A percentile compares a stretch with the other conserved stretches of the same genome.
phyloP scores from a whole-genome alignment of 2,797 vertebrate species.

The Liparis tanakae region DNA sequence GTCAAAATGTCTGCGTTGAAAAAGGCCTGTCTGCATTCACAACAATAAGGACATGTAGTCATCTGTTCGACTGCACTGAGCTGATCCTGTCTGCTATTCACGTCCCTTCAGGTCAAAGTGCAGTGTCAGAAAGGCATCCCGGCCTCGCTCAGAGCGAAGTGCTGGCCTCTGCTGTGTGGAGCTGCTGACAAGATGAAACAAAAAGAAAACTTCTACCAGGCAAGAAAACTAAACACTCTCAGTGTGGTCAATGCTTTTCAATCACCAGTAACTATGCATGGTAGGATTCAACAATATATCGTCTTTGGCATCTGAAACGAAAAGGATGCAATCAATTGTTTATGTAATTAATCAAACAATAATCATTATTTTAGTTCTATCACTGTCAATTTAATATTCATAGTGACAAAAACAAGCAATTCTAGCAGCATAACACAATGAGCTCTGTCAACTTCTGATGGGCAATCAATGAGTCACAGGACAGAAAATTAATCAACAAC shows the following conservation, averaged over 20 bases:
- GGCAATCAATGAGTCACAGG: not conserved
- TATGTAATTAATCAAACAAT: not conserved
- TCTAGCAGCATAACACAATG: not conserved
- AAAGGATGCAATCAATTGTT: not conserved
- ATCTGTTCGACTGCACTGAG: not conserved
- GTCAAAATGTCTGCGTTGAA: not conserved
- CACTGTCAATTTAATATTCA: not conserved
- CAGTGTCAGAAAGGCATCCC: slow-evolving; percentile 92
- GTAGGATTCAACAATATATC: too few species aligned
- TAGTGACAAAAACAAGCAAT: not conserved
- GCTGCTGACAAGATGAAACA: slow-evolving; percentile 79
- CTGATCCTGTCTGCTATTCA: slow-evolving; percentile 10
- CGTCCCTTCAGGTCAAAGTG: slow-evolving; percentile 83
- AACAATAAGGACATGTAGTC: not conserved
- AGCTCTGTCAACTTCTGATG: not conserved
- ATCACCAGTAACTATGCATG: not conserved
- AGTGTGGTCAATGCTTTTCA: not conserved
- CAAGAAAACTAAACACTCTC: slow-evolving; percentile 20
- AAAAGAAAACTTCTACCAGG: slow-evolving; percentile 80
- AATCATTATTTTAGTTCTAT: not conserved
- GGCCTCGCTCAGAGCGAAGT: slow-evolving; percentile 86
- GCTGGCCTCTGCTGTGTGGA: slow-evolving; percentile 89
- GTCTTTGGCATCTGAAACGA: not conserved
- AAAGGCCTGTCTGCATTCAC: not conserved
- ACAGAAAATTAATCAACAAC: not conserved